Conservation (phyloP, 1,140 invertebrate genomes). For the Brachionus rubens region DNA sequence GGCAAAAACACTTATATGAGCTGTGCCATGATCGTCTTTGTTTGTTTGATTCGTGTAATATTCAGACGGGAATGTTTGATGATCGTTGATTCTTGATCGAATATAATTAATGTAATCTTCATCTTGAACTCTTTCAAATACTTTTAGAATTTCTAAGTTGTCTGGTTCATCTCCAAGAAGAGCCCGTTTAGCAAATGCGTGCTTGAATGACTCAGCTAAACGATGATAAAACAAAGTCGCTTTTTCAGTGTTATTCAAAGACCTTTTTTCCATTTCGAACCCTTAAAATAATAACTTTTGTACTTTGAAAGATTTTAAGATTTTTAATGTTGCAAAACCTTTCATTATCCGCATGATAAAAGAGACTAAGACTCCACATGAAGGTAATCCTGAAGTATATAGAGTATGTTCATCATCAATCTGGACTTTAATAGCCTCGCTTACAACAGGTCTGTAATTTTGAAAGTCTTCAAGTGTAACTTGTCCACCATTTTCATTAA, state of each 20-base stretch:
- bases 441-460: conserved; percentile 65
- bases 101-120: conserved; percentile 67
- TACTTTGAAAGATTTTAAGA: too few relatives aligned
- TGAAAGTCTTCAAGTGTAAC: conserved; percentile 73
- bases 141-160: conserved; percentile 48
- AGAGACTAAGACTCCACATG: conserved; percentile 73
- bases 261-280: conserved; percentile 43
- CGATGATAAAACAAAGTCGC: conserved; percentile 70
- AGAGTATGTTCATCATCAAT: conserved; percentile 65
- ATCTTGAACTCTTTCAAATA: conserved; percentile 64
- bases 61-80: conserved; percentile 65
- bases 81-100: conserved; percentile 68
- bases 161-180: conserved; percentile 73
- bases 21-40: conserved; percentile 55
- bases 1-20: conserved; percentile 79
- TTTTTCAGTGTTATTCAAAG: conserved; percentile 40
- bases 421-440: conserved; percentile 64
- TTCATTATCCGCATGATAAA: conserved; percentile 80
- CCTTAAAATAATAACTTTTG: too few relatives aligned
- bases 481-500: conserved; percentile 67
- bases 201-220: conserved; percentile 88
- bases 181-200: conserved; percentile 78
- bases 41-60: conserved; percentile 55
- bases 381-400: conserved; percentile 72
- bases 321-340: too few relatives aligned